Conservation (phyloP, 2,113 vertebrate species). For the Balaeniceps rex region DNA sequence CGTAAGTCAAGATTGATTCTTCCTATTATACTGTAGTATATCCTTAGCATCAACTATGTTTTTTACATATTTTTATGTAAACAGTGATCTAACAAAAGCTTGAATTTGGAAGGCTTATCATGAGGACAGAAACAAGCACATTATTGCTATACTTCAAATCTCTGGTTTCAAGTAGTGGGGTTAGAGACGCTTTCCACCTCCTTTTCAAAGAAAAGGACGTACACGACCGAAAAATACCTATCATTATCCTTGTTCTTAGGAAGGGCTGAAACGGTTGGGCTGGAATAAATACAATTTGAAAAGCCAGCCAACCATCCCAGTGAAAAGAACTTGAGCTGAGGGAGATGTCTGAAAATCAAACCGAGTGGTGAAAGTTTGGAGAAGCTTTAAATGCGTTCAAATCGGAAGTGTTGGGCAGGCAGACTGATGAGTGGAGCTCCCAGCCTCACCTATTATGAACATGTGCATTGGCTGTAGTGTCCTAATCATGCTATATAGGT, state of each 20-base stretch:
- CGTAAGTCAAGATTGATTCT: neutral
- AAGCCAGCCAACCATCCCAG: neutral
- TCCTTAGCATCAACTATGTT: neutral
- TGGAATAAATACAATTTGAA: slow-evolving; percentile 50
- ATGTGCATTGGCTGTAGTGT: neutral
- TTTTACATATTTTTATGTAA: neutral
- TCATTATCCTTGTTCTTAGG: neutral
- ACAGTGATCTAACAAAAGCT: neutral
- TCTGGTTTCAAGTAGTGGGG: neutral
- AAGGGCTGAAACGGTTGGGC: neutral
- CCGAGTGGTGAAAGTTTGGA: neutral
- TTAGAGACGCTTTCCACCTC: neutral
- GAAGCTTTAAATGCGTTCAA: neutral
- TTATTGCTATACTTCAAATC: neutral
- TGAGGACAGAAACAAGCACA: neutral
- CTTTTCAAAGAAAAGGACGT: neutral
- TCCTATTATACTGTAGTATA: neutral
- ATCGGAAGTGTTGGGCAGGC: neutral
- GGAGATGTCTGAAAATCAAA: slow-evolving; percentile 16
- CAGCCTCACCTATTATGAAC: neutral
- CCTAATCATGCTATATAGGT: neutral
- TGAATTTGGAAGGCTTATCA: neutral
- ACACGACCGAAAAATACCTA: neutral
- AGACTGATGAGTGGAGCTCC: neutral
- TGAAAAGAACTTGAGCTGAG: neutral